These are phyloP conservation scores for Rhinichthys osculus DNA, from an alignment of 2,797 vertebrate genomes.

Conservation along the genomic window DNA sequence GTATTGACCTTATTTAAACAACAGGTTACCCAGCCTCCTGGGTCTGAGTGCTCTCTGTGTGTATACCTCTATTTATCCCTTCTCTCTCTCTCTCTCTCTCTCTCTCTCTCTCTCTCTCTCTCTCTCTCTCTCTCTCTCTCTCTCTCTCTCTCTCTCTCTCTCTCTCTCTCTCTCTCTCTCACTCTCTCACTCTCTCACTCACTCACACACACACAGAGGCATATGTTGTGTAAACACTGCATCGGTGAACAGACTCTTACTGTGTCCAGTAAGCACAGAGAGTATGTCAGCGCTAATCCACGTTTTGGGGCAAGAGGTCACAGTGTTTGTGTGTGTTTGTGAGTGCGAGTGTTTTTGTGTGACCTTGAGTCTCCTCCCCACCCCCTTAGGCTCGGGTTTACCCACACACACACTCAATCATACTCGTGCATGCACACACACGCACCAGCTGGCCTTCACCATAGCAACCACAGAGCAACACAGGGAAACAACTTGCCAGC, in stretches of 20 bases:
- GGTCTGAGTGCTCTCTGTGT: conserved; percentile 67
- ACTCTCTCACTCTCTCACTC: conserved; percentile 49
- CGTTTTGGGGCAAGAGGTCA: conserved; percentile 46
- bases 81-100: conserved; percentile 50
- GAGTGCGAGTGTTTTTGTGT: conserved; percentile 49
- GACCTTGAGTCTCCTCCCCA: conserved; percentile 77
- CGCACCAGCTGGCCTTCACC: conserved; percentile 86
- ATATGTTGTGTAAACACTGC: conserved; percentile 78
- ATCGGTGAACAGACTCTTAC: conserved; percentile 57
- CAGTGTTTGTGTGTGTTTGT: conserved; percentile 28
- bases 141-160: not conserved
- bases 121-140: conserved; percentile 34
- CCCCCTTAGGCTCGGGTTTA: conserved; percentile 48
- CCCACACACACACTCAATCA: conserved; percentile 69
- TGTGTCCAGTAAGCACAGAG: conserved; percentile 49
- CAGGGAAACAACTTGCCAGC: conserved; percentile 88
- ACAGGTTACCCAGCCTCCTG: conserved; percentile 76
- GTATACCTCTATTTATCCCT: not conserved
- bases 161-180: conserved; percentile 46
- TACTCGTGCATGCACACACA: conserved; percentile 66
- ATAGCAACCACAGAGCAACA: conserved; percentile 93
- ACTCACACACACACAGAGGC: conserved; percentile 11
- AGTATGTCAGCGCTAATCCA: conserved; percentile 44
- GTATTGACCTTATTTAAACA: conserved; percentile 83
- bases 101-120: conserved; percentile 34